phyloP scores from a whole-genome alignment of 2,888 invertebrate species.

The Esperia sulphurella region DNA sequence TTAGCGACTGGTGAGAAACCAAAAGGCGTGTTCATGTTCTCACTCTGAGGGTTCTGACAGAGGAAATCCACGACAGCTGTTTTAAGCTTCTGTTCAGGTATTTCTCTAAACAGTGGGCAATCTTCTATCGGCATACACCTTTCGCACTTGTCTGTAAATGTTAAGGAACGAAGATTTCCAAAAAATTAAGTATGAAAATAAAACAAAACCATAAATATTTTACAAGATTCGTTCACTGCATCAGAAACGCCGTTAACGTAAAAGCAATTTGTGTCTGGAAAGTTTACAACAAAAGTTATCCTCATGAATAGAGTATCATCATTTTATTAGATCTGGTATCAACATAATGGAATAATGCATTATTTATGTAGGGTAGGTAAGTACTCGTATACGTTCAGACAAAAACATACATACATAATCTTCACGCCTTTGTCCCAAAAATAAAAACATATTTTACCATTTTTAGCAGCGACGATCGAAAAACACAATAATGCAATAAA shows the following conservation, averaged over 20 bases:
- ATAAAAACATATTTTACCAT: neutral
- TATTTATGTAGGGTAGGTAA: too few relatives aligned
- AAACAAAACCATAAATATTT: neutral
- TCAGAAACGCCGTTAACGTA: neutral
- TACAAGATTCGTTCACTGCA: neutral
- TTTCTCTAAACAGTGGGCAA: conserved; percentile 36
- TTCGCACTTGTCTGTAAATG: conserved; percentile 43
- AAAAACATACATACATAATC: too few relatives aligned
- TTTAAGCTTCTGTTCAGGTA: conserved; percentile 40
- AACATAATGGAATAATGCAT: too few relatives aligned
- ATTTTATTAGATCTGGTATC: neutral
- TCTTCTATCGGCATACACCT: conserved; percentile 40
- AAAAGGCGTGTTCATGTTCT: conserved; percentile 19
- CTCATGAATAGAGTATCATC: conserved; percentile 8
- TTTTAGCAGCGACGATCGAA: neutral
- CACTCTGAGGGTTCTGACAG: conserved; percentile 26
- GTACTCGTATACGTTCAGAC: neutral
- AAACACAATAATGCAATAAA: neutral
- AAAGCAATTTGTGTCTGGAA: conserved; percentile 10
- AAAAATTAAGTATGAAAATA: neutral
- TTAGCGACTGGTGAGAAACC: conserved; percentile 35
- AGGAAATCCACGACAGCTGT: conserved; percentile 38
- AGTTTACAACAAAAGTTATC: conserved; percentile 8
- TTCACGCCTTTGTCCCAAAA: too few relatives aligned
- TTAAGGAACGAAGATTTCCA: neutral